phyloP scores from a whole-genome alignment of 2,797 vertebrate genomes.

The Lagocephalus sceleratus region DNA sequence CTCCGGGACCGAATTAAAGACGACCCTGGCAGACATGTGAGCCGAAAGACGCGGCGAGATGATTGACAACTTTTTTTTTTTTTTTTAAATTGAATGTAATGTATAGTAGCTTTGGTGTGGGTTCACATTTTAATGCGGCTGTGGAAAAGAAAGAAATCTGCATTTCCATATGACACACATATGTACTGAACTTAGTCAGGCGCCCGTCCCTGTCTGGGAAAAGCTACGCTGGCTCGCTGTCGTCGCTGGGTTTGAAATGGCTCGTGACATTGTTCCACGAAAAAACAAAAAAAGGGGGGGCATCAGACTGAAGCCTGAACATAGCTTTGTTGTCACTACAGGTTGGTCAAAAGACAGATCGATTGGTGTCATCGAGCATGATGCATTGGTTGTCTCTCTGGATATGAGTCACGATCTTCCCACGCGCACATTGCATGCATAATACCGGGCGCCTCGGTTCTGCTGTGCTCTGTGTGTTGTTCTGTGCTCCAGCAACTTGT shows the following conservation, averaged over 20 bases:
- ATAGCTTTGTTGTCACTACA: slow-evolving; percentile 55
- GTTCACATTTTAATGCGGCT: slow-evolving; percentile 19
- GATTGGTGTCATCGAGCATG: slow-evolving; percentile 54
- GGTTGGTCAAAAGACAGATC: slow-evolving; percentile 25
- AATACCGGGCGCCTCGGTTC: slow-evolving; percentile 26
- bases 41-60: slow-evolving; percentile 4
- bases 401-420: slow-evolving; percentile 67
- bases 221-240: slow-evolving; percentile 3
- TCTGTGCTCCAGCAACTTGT: slow-evolving; percentile 22
- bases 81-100: slow-evolving; percentile 7
- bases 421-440: slow-evolving; percentile 51
- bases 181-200: slow-evolving; percentile 9
- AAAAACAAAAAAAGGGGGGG: slow-evolving; percentile 1
- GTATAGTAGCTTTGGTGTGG: slow-evolving; percentile 4
- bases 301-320: slow-evolving; percentile 27
- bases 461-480: slow-evolving; percentile 19
- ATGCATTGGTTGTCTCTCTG: slow-evolving; percentile 58
- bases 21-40: no score
- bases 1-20: slow-evolving; percentile 37
- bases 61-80: not conserved
- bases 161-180: slow-evolving; percentile 10
- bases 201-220: slow-evolving; percentile 5
- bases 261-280: not conserved
- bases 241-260: slow-evolving; percentile 1
- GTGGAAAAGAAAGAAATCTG: slow-evolving; percentile 20